These are phyloP conservation scores for Peromyscus aztecus DNA, from an alignment of 2,797 vertebrate species.

Conservation along the genomic window DNA sequence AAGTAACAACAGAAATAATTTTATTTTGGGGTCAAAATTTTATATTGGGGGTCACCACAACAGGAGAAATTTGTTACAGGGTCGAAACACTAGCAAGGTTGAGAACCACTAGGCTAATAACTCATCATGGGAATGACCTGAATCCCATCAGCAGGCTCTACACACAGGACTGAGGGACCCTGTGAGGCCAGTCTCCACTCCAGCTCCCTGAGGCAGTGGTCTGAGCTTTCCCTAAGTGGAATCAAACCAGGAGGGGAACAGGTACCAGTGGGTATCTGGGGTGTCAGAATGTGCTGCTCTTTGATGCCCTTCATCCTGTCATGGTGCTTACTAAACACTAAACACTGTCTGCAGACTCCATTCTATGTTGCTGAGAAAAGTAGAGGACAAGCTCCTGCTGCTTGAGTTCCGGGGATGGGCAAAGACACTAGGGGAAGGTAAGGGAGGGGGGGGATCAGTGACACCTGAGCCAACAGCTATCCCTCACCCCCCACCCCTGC, in stretches of 20 bases:
- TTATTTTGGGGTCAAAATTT: neutral
- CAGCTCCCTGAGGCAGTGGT: neutral
- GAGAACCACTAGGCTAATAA: neutral
- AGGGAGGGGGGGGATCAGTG: neutral
- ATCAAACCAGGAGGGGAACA: neutral
- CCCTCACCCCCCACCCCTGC: too few relatives aligned
- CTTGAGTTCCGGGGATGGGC: neutral
- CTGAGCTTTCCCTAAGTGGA: neutral
- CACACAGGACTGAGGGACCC: neutral
- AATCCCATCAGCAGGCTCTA: neutral
- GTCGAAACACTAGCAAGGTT: neutral
- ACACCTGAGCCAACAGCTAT: neutral
- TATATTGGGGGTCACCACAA: neutral
- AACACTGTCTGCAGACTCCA: neutral
- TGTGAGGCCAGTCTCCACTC: too few relatives aligned
- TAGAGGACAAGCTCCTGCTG: neutral
- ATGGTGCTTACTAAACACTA: neutral
- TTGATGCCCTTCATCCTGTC: too few relatives aligned
- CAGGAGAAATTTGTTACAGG: neutral
- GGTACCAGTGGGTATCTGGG: too few relatives aligned
- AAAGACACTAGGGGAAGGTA: neutral
- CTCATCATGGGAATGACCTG: neutral
- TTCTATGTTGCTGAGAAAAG: neutral
- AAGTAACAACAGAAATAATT: neutral
- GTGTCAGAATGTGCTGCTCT: neutral